phyloP scores from a whole-genome alignment of 2,888 invertebrate genomes.

The Chrysolina americana region DNA sequence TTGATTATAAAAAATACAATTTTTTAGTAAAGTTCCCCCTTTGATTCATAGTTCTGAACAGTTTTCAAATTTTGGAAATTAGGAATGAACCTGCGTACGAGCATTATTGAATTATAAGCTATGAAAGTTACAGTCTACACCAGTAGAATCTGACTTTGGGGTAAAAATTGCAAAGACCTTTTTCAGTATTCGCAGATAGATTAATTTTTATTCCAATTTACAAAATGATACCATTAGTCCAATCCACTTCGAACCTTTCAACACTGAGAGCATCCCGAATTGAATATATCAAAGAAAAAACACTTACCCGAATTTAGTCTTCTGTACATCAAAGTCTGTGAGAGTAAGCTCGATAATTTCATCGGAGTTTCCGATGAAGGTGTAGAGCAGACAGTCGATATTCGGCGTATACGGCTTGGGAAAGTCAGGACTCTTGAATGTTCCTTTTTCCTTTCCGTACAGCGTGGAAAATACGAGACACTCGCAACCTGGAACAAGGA shows the following conservation, averaged over 20 bases:
- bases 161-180: too few species aligned
- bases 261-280: background rate
- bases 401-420: conserved; percentile 82
- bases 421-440: conserved; percentile 88
- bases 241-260: background rate
- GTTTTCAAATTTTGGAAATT: too few species aligned
- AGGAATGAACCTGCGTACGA: too few species aligned
- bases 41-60: too few species aligned
- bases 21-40: too few species aligned
- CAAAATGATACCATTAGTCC: background rate
- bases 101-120: too few species aligned
- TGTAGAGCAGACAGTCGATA: conserved; percentile 87
- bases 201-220: background rate
- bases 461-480: conserved; percentile 87
- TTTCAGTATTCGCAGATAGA: too few species aligned
- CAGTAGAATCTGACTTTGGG: too few species aligned
- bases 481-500: conserved; percentile 80
- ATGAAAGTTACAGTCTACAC: too few species aligned
- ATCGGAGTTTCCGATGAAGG: conserved; percentile 83
- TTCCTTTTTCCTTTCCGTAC: conserved; percentile 83
- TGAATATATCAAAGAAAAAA: background rate
- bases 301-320: conserved; percentile 79
- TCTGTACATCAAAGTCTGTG: conserved; percentile 83
- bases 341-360: conserved; percentile 88
- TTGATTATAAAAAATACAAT: too few species aligned